Conservation (phyloP, 2,797 vertebrate species). For the Avahi laniger region DNA sequence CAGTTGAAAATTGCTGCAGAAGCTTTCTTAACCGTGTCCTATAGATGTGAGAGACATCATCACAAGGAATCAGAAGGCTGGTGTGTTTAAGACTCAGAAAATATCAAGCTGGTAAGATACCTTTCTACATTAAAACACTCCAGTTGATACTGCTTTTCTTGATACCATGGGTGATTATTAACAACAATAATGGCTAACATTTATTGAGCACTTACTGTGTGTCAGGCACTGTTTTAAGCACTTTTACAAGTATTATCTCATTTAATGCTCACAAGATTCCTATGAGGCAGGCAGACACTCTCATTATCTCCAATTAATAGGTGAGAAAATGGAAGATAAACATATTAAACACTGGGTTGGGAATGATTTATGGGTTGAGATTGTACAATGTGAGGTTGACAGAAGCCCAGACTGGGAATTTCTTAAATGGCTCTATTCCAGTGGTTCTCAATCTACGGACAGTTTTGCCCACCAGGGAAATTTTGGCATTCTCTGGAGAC, state of each 20-base stretch:
- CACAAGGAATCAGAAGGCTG: constrained; percentile 87
- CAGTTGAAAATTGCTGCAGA: background rate
- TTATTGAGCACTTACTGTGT: background rate
- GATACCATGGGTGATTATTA: background rate
- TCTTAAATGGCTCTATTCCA: background rate
- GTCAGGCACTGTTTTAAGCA: background rate
- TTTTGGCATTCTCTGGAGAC: background rate
- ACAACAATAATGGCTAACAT: background rate
- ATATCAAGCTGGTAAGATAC: constrained; percentile 92
- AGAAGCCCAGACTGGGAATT: background rate
- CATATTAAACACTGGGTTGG: background rate
- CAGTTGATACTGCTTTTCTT: background rate
- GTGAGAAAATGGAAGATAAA: background rate
- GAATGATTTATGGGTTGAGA: background rate
- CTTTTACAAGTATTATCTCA: background rate
- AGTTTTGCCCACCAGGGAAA: background rate
- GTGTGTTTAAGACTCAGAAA: constrained; percentile 87
- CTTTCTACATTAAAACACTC: background rate
- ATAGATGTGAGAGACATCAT: constrained; percentile 92
- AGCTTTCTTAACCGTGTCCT: constrained; percentile 82
- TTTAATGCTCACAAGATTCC: background rate
- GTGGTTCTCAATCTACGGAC: background rate
- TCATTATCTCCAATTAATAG: background rate
- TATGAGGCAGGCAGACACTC: background rate
- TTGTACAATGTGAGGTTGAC: background rate